Evolutionary conservation across 2,797 vertebrate species (phyloP).

Genomic region (Lacerta bilineata): DNA sequence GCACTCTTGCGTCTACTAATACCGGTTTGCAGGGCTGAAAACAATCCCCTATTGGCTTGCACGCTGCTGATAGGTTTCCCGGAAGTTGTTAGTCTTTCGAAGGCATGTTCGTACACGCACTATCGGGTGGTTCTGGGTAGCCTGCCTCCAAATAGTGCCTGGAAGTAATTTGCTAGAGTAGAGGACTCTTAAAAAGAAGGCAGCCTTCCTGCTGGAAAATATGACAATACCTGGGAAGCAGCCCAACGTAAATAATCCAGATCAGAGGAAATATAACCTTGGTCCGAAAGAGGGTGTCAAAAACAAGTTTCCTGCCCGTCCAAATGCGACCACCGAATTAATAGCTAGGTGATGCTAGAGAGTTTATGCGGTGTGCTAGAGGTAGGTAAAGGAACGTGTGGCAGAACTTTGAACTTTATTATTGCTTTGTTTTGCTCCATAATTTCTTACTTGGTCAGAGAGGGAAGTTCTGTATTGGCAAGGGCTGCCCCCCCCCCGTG

Average conservation of each 20-base stretch:
- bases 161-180: background rate
- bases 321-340: background rate
- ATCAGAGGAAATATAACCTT: background rate
- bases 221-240: background rate
- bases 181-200: background rate
- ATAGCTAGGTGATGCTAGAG: background rate
- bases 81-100: background rate
- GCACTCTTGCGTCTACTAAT: background rate
- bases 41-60: background rate
- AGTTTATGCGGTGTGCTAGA: background rate
- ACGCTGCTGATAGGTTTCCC: background rate
- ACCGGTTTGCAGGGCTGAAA: background rate
- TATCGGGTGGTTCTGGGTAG: background rate
- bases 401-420: conserved; percentile 27
- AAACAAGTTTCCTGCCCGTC: background rate
- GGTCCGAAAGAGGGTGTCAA: background rate
- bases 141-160: background rate
- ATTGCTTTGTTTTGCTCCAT: too few relatives aligned
- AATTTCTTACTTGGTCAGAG: background rate
- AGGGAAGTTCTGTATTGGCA: background rate
- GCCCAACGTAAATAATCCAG: background rate
- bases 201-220: background rate
- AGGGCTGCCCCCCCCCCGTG: background rate
- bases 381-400: background rate
- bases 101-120: background rate